Base-by-base conservation (phyloP, 1,140 invertebrate species). In the Penaeus chinensis region DNA sequence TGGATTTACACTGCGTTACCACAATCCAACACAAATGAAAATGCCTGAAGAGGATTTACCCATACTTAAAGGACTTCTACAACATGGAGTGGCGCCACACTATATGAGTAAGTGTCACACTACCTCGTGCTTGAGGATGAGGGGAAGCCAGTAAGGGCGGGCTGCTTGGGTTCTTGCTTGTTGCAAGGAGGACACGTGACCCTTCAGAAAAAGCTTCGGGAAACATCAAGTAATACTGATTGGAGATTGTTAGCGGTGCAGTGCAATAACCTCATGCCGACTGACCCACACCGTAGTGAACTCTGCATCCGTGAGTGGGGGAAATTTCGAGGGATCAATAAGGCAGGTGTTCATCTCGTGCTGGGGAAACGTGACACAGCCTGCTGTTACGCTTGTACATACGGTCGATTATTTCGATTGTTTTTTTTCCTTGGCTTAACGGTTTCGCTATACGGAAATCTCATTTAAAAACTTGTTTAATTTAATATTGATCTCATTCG, bases 1-100 rank as follows among this genome's bases (percentile, higher is more conserved):
- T 54, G 54, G 54, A 54, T 54, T 54, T 74, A 62, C 60, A 77
- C 42, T 74, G 13, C 47, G 10, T 47, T 80, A 65, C 81, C n/a
- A 85, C 61, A 60, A 22, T 81, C n/a, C 84, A 86, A 82, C 86
- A 83, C 80, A 83, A 87, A 87, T 87, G 86, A 87, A 87, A 87
- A 87, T 87, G 86, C 86, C 86, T 65, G 86, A 87, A 83, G 86
- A 87, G 74, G 86, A 87, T 54, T 87, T 87, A 82, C 86, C 86
- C 27, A 87, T 87, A 83, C 78, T 87, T 54, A 87, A 87, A 82
- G 86, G 86, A 82, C 78, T 87, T 66, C 71, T 87, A 83, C 86
- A 87, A 60, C 81, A 87, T 87, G 86, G 86, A 32, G 86, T 87
- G 66, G 81, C 86, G 27, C 85, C 86, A 62, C 80, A 87, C 42